Percentiles rank a stretch among this genome's conserved stretches.
These are phyloP conservation scores for Schizotus pectinicornis DNA, from an alignment of 2,888 invertebrate genomes.

Conservation along the genomic window DNA sequence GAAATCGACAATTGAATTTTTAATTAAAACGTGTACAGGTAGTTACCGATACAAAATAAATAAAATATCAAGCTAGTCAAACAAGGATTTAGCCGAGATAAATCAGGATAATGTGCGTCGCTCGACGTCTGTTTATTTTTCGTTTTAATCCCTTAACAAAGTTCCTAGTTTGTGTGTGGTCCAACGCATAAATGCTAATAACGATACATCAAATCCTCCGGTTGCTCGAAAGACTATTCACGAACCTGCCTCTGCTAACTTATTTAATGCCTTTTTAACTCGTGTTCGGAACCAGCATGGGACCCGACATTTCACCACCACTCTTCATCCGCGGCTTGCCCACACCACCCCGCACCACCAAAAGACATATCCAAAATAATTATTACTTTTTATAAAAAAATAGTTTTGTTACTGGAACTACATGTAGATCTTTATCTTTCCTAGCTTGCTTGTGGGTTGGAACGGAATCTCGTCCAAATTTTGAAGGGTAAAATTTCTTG, in stretches of 20 bases:
- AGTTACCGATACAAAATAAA: constrained; percentile 14
- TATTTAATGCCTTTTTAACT: constrained; percentile 23
- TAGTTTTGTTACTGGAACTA: too few relatives aligned
- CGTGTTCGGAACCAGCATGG: too few relatives aligned
- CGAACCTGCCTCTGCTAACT: constrained; percentile 25
- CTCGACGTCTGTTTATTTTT: constrained; percentile 25
- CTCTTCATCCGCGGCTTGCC: too few relatives aligned
- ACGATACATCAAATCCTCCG: constrained; percentile 37
- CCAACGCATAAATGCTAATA: constrained; percentile 34
- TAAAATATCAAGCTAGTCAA: constrained; percentile 25
- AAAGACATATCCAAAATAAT: too few relatives aligned
- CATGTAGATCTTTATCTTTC: too few relatives aligned
- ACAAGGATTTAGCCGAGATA: constrained; percentile 26
- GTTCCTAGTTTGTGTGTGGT: constrained; percentile 35
- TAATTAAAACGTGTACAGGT: constrained; percentile 29
- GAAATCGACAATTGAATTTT: constrained; percentile 29
- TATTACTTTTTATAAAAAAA: too few relatives aligned
- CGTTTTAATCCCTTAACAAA: constrained; percentile 26
- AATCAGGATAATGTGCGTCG: constrained; percentile 27
- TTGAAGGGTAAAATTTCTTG: too few relatives aligned
- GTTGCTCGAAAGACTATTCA: constrained; percentile 7
- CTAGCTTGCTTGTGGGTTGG: too few relatives aligned
- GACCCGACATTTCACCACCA: too few relatives aligned
- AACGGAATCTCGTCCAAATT: too few relatives aligned
- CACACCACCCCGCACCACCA: too few relatives aligned